phyloP scores from a whole-genome alignment of 2,797 vertebrate genomes.

The Crocidura indochinensis region DNA sequence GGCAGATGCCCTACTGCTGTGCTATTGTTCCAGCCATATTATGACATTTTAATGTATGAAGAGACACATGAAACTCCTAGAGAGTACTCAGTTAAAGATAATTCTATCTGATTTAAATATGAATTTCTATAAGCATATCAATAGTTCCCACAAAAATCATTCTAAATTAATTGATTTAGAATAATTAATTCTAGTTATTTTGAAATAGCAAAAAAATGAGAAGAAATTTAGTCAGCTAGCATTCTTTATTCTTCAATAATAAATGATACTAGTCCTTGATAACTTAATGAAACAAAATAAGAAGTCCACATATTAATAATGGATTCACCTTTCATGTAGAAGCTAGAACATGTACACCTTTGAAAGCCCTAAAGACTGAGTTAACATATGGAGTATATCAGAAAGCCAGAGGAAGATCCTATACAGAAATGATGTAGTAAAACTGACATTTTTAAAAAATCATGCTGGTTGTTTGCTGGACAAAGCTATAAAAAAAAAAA shows the following conservation, averaged over 20 bases:
- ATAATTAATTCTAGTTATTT: neutral
- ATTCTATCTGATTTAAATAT: constrained; percentile 7
- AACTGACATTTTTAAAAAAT: constrained; percentile 39
- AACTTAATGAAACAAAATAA: constrained; percentile 13
- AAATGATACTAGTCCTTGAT: constrained; percentile 3
- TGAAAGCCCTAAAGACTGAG: neutral
- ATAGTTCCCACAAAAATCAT: constrained; percentile 42
- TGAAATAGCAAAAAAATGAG: constrained; percentile 17
- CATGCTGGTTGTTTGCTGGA: neutral
- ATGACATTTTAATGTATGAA: neutral
- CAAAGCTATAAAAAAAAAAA: neutral
- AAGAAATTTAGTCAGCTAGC: neutral
- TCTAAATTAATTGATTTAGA: constrained; percentile 37
- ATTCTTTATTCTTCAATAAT: neutral
- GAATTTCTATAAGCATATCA: neutral
- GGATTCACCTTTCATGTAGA: constrained; percentile 28
- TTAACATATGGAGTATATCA: neutral
- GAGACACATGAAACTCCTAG: neutral
- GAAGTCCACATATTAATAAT: constrained; percentile 41
- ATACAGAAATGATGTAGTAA: neutral
- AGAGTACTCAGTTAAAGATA: constrained; percentile 41
- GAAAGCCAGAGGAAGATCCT: neutral
- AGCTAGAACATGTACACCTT: neutral
- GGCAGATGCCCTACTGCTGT: no score
- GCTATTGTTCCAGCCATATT: no score